Evolutionary conservation across 2,113 vertebrate genomes (phyloP), one percentile per base, ranked within the genome.

Genomic region (Brachypteracias leptosomus): DNA sequence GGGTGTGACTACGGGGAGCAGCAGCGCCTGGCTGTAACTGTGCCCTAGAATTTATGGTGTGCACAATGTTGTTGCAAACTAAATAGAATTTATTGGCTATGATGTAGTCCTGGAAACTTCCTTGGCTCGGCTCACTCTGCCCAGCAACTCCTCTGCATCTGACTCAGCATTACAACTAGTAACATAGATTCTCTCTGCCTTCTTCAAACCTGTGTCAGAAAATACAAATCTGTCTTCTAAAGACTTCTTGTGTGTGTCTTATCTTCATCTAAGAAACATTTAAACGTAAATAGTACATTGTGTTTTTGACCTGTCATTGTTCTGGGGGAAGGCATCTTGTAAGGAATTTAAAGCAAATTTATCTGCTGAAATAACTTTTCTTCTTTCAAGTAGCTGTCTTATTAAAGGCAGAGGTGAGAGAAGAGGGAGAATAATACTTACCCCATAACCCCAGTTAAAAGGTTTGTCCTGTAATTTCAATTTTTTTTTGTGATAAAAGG

Each of bases 91-190:
- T 88, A 21, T 15, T 63, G 38, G 57, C 19, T 62, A 4, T 31
- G 57, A 57, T 47, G 54, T 8, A 51, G 44, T 70, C 61, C 68
- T 88, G 55, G 66, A 90, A 90, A 76, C 33, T 78, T 87, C 47
- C 61, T 61, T 24, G 9, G 44, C 86, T 77, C 52, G 35, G 33
- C 29, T 89, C 42, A 90, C 31, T 19, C 73, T 76, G 90, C 44
- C 7, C 9, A 80, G 71, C 79, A 86, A 14, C 68, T 80, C 52
- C 35, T 77, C 79, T 31, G 33, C 38, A 2, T 90, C 67, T 93
- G 90, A 86, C 83, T 95, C 88, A 80, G 90, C 94, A 33, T 80
- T 86, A 55, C 42, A 65, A 31, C 20, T 21, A 28, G 22, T 54
- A 25, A 57, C 7, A 1, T 3, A 24, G 24, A 19, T 38, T 49